Evolutionary conservation across 2,113 vertebrate species (phyloP), one percentile per base, ranked within the genome.

Genomic region (Hyperopisus bebe): DNA sequence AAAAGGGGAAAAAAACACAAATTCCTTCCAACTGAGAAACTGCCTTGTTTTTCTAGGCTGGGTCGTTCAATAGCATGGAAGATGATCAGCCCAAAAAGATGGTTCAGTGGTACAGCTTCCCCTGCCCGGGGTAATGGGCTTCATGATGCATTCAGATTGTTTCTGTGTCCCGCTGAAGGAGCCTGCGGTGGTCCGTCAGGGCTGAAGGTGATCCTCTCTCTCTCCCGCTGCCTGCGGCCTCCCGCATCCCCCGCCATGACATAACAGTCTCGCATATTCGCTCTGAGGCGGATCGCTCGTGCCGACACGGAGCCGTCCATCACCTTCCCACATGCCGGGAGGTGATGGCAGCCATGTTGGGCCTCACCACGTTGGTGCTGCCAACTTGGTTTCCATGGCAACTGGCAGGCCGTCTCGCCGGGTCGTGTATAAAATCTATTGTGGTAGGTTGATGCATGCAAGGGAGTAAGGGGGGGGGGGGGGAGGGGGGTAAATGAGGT

Each of bases 321-420:
- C 24, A 35, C 24, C 48, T 51, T 24, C 48, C 46, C 9, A 7
- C 80, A 46, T 42, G 44, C 44, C 3, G 2, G 24, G 42, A 66
- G 58, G 24, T 21, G 9, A 15, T 6, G 48, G 13, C 24, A 5
- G 7, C 21, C 85, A 51, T 46, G 85, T 53, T 47, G 77, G 88
- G 24, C 31, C 46, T 82, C 48, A 42, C 62, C 24, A 74, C 5
- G 39, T 2, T 0, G 3, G 44, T 51, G 53, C 83, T 83, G 80
- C 58, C 55, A 74, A 86, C 47, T 46, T 90, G 19, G 92, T 93
- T 88, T 90, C 92, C 92, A 93, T 92, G 88, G 92, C 86, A 93
- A 93, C 93, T 82, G 58, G 46, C 84, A 90, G 90, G 24, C 47
- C 88, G 58, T 90, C 83, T 87, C 88, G 50, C 21, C 35, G 82